Evolutionary conservation across 2,888 invertebrate genomes (phyloP).

Genomic region (Apamea epomidion): DNA sequence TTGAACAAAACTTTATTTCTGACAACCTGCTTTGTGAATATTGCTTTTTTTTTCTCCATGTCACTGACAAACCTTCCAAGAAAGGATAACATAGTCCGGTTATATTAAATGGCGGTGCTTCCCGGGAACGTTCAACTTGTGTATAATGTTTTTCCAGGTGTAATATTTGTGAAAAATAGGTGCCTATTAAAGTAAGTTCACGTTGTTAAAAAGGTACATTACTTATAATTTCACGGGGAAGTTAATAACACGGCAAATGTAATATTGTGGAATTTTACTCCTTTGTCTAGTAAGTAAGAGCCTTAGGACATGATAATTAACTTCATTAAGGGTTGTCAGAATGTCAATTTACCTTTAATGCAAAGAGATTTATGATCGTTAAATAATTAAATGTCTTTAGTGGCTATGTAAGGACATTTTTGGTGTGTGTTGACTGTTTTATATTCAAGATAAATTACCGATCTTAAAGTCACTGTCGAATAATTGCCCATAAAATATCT

Average conservation of each 20-base stretch:
- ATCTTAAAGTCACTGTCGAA: conserved; percentile 14
- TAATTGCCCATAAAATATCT: conserved; percentile 30
- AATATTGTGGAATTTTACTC: conserved; percentile 24
- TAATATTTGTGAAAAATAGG: conserved; percentile 68
- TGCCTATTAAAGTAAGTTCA: conserved; percentile 60
- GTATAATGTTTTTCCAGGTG: conserved; percentile 69
- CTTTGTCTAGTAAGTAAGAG: conserved; percentile 21
- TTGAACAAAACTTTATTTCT: conserved; percentile 72
- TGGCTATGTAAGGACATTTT: not conserved
- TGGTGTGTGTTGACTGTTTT: not conserved
- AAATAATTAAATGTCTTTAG: not conserved
- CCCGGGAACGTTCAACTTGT: conserved; percentile 62
- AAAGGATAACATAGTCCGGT: conserved; percentile 67
- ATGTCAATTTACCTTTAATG: not conserved
- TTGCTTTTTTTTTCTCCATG: conserved; percentile 70
- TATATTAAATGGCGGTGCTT: conserved; percentile 66
- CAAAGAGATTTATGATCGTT: not conserved
- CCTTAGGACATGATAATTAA: not conserved
- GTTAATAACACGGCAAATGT: conserved; percentile 48
- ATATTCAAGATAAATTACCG: conserved; percentile 2
- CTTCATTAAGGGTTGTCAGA: not conserved
- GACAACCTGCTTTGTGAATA: conserved; percentile 62
- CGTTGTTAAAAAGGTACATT: conserved; percentile 59
- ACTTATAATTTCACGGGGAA: conserved; percentile 62
- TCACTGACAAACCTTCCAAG: conserved; percentile 65